Evolutionary conservation across 1,140 invertebrate species (phyloP).

Genomic region (Solenopsis invicta): DNA sequence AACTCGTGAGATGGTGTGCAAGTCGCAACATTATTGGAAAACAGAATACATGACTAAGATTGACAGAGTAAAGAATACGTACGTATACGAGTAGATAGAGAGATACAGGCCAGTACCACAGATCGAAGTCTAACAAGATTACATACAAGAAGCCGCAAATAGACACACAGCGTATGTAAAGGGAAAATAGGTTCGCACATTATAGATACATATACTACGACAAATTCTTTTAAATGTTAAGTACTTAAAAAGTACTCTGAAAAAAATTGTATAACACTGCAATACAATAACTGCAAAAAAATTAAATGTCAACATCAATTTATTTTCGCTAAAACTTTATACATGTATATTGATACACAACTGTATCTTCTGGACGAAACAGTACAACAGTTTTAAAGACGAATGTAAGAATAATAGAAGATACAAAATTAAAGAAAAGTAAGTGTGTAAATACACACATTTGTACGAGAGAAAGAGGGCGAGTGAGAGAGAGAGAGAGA

Average conservation of each 20-base stretch:
- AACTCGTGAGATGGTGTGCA: constrained; percentile 30
- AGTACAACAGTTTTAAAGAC: neutral
- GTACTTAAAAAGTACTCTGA: constrained; percentile 1
- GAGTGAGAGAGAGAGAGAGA: neutral
- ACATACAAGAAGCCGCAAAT: constrained; percentile 63
- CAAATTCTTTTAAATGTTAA: neutral
- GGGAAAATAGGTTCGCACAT: constrained; percentile 15
- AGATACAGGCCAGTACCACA: constrained; percentile 76
- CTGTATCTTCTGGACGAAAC: neutral
- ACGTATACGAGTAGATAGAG: constrained; percentile 84
- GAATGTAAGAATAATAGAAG: constrained; percentile 64
- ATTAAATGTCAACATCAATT: constrained; percentile 59
- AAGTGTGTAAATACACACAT: constrained; percentile 6
- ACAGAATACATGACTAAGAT: constrained; percentile 64
- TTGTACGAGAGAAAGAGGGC: neutral
- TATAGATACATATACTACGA: constrained; percentile 23
- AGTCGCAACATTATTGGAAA: constrained; percentile 49
- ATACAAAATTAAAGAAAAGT: neutral
- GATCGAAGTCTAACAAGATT: constrained; percentile 69
- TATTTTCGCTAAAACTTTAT: constrained; percentile 50
- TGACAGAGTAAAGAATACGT: constrained; percentile 83
- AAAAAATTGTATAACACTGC: constrained; percentile 25
- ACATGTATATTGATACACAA: constrained; percentile 26
- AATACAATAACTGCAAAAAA: constrained; percentile 54
- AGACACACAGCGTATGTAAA: constrained; percentile 46